These are phyloP conservation scores for Tupaia chinensis DNA, from an alignment of 2,113 vertebrate species.

Conservation along the genomic window DNA sequence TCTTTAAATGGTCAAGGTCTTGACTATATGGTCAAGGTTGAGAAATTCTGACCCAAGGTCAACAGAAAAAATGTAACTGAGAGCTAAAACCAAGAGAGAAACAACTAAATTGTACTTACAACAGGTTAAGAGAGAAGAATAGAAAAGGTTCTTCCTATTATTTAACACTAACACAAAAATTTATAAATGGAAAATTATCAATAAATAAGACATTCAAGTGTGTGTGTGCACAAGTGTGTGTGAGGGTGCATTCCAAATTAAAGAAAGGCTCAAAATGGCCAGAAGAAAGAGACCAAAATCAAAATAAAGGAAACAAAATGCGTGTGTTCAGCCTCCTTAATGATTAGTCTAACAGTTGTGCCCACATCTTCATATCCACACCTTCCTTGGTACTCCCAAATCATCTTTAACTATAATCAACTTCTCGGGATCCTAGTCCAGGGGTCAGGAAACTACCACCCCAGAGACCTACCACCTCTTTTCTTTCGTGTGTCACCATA, in stretches of 20 bases:
- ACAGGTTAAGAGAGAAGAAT: neutral
- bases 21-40: neutral
- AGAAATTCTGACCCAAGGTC: conserved; percentile 33
- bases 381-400: neutral
- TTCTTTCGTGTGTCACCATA: neutral
- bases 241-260: neutral
- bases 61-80: conserved; percentile 45
- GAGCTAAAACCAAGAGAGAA: conserved; percentile 38
- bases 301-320: neutral
- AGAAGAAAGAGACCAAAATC: neutral
- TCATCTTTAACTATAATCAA: neutral
- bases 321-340: neutral
- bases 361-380: neutral
- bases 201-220: neutral
- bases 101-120: neutral
- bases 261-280: neutral
- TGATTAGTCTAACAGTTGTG: neutral
- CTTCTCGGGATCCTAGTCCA: neutral
- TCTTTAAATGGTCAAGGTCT: neutral
- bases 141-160: neutral
- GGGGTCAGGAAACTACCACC: neutral
- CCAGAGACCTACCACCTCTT: neutral
- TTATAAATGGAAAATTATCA: neutral
- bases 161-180: neutral
- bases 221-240: neutral